phyloP scores from a whole-genome alignment of 2,888 invertebrate species.

The Laothoe populi region DNA sequence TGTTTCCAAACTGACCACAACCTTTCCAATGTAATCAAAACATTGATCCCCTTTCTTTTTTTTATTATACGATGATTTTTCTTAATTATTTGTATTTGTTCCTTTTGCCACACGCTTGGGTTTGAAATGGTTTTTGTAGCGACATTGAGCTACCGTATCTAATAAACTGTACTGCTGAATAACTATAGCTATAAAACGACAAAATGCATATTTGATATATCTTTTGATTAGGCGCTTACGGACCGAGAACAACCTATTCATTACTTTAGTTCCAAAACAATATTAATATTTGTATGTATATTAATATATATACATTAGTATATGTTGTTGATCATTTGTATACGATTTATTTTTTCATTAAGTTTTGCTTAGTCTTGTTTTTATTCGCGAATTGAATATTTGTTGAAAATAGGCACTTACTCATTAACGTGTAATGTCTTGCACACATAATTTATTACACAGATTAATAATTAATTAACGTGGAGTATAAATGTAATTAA shows the following conservation, averaged over 20 bases:
- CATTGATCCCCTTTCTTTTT: no score
- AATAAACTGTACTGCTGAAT: background rate
- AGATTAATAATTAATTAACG: background rate
- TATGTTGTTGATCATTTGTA: no score
- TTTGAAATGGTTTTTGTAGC: background rate
- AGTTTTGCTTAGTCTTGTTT: background rate
- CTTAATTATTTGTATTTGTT: no score
- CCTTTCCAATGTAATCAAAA: no score
- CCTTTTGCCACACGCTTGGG: background rate
- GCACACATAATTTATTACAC: background rate
- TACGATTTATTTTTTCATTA: no score
- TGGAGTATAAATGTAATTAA: no score
- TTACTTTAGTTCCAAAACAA: no score
- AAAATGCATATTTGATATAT: background rate
- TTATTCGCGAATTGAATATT: background rate
- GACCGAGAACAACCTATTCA: no score
- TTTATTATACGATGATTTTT: background rate
- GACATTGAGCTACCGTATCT: background rate
- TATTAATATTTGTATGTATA: no score
- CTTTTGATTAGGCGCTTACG: conserved; percentile 1
- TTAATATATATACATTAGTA: no score
- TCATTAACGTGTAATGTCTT: background rate
- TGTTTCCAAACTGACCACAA: no score
- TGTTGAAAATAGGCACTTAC: background rate
- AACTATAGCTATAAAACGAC: background rate